phyloP scores from a whole-genome alignment of 2,797 vertebrate species.

The Typhlichthys eigenmanni region DNA sequence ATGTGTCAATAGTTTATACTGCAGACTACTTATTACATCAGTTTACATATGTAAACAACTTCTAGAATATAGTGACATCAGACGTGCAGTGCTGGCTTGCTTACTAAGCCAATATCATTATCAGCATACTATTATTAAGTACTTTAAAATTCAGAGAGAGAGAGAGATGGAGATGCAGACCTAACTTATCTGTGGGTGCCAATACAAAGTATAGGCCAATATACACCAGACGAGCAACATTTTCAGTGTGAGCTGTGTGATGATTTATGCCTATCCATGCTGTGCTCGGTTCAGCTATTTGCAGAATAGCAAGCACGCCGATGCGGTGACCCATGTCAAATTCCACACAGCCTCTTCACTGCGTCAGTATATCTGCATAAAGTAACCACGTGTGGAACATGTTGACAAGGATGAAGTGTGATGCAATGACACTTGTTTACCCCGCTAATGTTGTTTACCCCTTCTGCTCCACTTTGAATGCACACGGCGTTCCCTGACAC shows the following conservation, averaged over 20 bases:
- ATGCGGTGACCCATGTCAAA: conserved; percentile 36
- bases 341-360: conserved; percentile 52
- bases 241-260: not conserved
- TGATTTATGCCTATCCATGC: not conserved
- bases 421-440: not conserved
- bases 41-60: no score
- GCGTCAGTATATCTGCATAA: conserved; percentile 28
- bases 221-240: no score
- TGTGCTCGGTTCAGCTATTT: conserved; percentile 32
- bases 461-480: conserved; percentile 32
- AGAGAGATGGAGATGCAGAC: no score
- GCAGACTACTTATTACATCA: no score
- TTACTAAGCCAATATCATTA: no score
- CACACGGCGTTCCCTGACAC: conserved; percentile 44
- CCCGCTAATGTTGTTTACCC: conserved; percentile 1
- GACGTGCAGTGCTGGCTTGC: no score
- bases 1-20: no score
- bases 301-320: conserved; percentile 21
- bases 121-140: no score
- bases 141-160: no score
- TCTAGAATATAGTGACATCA: no score
- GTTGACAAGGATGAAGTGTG: conserved; percentile 15
- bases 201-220: no score
- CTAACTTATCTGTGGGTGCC: no score
- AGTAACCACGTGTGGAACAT: conserved; percentile 5